These are phyloP conservation scores for Xerus rutilus DNA, from an alignment of 2,797 vertebrate species.

Conservation along the genomic window DNA sequence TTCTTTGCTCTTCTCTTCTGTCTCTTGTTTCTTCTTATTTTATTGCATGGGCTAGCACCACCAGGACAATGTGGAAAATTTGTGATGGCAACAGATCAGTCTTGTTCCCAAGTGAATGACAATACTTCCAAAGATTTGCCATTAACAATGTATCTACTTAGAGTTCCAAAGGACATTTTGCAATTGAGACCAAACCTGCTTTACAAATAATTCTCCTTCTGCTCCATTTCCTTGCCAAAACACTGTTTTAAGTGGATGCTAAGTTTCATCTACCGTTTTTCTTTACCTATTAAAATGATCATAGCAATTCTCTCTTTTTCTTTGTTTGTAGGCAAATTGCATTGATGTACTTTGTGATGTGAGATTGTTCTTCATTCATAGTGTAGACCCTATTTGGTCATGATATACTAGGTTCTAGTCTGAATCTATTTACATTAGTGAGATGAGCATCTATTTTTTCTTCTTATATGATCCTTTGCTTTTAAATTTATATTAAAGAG, in stretches of 20 bases:
- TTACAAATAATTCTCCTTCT: neutral
- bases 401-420: neutral
- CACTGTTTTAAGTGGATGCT: neutral
- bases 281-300: neutral
- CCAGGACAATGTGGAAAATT: neutral
- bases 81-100: neutral
- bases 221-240: neutral
- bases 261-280: neutral
- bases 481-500: neutral
- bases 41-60: neutral
- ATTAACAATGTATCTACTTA: neutral
- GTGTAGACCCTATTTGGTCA: neutral
- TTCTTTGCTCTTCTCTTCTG: neutral
- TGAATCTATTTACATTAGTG: slow-evolving; percentile 16
- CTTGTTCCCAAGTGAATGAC: neutral
- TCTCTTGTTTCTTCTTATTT: neutral
- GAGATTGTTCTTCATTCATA: neutral
- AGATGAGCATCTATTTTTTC: neutral
- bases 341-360: neutral
- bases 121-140: neutral
- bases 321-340: neutral
- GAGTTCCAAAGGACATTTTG: neutral
- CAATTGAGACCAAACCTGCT: neutral
- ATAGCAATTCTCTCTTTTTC: neutral
- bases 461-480: neutral